Conservation (phyloP, 2,113 vertebrate species). For the Actenoides hombroni region DNA sequence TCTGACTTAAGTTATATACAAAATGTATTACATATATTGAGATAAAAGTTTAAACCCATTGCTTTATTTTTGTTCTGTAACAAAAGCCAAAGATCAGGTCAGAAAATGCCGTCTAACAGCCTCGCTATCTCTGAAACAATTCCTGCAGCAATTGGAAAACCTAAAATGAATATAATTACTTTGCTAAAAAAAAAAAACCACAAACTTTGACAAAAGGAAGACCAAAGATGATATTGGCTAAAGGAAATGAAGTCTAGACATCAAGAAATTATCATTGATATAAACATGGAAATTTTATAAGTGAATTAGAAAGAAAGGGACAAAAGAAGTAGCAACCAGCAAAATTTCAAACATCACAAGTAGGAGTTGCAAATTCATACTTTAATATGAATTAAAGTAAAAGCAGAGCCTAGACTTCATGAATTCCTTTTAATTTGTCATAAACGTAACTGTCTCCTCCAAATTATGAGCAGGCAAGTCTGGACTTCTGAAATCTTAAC, state of each 20-base stretch:
- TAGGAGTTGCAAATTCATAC: neutral
- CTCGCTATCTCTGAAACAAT: neutral
- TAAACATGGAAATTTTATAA: neutral
- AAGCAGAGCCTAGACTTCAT: neutral
- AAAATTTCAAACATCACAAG: neutral
- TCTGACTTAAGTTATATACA: neutral
- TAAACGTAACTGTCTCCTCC: neutral
- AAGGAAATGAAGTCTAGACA: neutral
- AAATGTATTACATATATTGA: neutral
- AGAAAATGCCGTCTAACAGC: neutral
- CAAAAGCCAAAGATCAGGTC: neutral
- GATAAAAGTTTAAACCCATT: neutral
- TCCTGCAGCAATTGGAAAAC: neutral
- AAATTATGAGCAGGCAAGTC: neutral
- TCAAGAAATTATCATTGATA: neutral
- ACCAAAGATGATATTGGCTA: neutral
- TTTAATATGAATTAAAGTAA: neutral
- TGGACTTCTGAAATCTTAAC: neutral
- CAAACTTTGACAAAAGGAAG: neutral
- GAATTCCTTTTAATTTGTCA: neutral
- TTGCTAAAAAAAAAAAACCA: accelerated
- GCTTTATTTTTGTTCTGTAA: neutral
- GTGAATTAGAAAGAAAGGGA: neutral
- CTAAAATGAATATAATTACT: neutral
- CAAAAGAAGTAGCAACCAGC: neutral